Percentiles rank a stretch among this genome's conserved stretches.
Evolutionary conservation across 2,888 invertebrate species (phyloP).

Genomic region (Hirudinaria manillensis): DNA sequence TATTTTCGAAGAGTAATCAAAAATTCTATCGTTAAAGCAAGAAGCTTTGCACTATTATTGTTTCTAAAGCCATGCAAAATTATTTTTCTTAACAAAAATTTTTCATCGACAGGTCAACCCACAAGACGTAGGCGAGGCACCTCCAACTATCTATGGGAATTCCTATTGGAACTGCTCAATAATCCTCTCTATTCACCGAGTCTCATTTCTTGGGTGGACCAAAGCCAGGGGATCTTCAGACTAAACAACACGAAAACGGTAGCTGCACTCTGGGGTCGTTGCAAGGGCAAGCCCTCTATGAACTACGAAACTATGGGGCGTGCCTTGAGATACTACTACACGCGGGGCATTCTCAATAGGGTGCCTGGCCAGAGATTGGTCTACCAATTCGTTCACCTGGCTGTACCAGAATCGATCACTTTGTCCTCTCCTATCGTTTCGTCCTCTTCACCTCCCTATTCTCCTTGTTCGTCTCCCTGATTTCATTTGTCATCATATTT

Average conservation of each 20-base stretch:
- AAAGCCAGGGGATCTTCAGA: conserved; percentile 25
- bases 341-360: conserved; percentile 22
- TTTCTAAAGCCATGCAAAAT: neutral
- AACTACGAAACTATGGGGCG: conserved; percentile 33
- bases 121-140: conserved; percentile 4
- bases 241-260: conserved; percentile 31
- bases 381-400: conserved; percentile 24
- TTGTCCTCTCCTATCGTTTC: neutral
- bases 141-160: conserved; percentile 30
- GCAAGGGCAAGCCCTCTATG: conserved; percentile 31
- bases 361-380: conserved; percentile 26
- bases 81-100: neutral
- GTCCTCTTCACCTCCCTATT: neutral
- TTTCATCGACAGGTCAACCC: neutral
- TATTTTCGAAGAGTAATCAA: neutral
- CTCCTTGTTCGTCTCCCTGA: too few relatives aligned
- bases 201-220: conserved; percentile 31
- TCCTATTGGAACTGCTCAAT: conserved; percentile 29
- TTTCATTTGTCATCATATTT: too few relatives aligned
- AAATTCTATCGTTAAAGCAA: too few relatives aligned
- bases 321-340: conserved; percentile 33
- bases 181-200: conserved; percentile 14
- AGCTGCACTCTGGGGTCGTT: conserved; percentile 30
- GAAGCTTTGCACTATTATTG: neutral
- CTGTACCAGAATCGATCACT: neutral